phyloP scores from a whole-genome alignment of 2,888 invertebrate genomes.

The Ommatoiulus sabulosus region DNA sequence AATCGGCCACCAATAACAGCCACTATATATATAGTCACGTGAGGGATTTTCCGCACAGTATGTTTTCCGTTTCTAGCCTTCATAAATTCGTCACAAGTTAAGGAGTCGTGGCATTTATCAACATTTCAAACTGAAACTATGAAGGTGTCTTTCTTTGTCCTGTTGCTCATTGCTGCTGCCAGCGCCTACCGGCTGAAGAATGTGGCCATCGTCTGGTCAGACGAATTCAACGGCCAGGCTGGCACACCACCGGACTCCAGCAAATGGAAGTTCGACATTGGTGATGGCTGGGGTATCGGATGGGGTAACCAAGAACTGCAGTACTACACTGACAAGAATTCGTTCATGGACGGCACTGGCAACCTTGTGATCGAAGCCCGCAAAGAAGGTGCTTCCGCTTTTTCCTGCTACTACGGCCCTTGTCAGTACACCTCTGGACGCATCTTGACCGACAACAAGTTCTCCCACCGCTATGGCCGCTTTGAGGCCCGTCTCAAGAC shows the following conservation, averaged over 20 bases:
- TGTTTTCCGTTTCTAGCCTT: too few relatives aligned
- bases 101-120: too few relatives aligned
- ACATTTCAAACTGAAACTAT: too few relatives aligned
- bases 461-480: not conserved
- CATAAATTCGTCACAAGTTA: too few relatives aligned
- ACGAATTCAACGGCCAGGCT: slow-evolving; percentile 45
- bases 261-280: slow-evolving; percentile 54
- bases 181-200: too few relatives aligned
- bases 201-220: slow-evolving; percentile 25
- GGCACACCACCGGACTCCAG: slow-evolving; percentile 31
- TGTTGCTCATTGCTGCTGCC: not conserved
- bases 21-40: too few relatives aligned
- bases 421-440: slow-evolving; percentile 50
- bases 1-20: too few relatives aligned
- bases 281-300: slow-evolving; percentile 22
- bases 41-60: too few relatives aligned
- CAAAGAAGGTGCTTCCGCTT: not conserved
- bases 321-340: slow-evolving; percentile 50
- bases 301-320: slow-evolving; percentile 50
- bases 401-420: slow-evolving; percentile 18
- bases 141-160: not conserved
- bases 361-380: slow-evolving; percentile 38
- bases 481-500: slow-evolving; percentile 48
- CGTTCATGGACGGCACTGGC: not conserved
- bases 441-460: not conserved